Evolutionary conservation across 2,888 invertebrate genomes (phyloP), one percentile per base, ranked within the genome.

Genomic region (Globia sparganii): DNA sequence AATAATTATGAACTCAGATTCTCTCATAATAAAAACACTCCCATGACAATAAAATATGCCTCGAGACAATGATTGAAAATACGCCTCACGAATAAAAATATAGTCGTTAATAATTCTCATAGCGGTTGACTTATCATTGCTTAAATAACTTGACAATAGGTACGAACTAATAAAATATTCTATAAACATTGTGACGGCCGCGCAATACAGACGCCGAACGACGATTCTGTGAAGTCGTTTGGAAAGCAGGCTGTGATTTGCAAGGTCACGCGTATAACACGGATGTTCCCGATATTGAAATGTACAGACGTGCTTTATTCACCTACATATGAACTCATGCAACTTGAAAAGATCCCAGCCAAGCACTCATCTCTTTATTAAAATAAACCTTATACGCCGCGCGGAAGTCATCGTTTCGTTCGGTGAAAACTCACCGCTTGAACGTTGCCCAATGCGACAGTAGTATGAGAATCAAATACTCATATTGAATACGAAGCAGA

Each of bases 221-320:
- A 89, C 93, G 92, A 91, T 96, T 96, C 96, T 94, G 91, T 93
- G 96, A 96, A 96, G 95, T 95, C 95, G 96, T 96, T 96, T 96
- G 95, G 96, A 96, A 96, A 96, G 96, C 96, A 96, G 96, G 95
- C 95, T 96, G 96, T 96, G 96, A 96, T 96, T 96, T 96, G 96
- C 96, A 96, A 96, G 96, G 96, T 96, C 96, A 96, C 96, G 95
- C 95, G 95, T 94, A 96, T 96, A 96, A 96, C 96, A 96, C 96
- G 96, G 96, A 96, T 96, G 96, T 96, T 96, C 96, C 95, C 96
- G 96, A 96, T 96, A 96, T 96, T 96, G 96, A 95, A 96, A 96
- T 96, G 96, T 95, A 96, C 94, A 96, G 95, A 95, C 96, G 94
- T 96, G 96, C 96, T 96, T 96, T 96, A 96, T 96, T 96, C 96